Conservation (phyloP, 2,113 vertebrate genomes). For the Hippocampus guttulatus region DNA sequence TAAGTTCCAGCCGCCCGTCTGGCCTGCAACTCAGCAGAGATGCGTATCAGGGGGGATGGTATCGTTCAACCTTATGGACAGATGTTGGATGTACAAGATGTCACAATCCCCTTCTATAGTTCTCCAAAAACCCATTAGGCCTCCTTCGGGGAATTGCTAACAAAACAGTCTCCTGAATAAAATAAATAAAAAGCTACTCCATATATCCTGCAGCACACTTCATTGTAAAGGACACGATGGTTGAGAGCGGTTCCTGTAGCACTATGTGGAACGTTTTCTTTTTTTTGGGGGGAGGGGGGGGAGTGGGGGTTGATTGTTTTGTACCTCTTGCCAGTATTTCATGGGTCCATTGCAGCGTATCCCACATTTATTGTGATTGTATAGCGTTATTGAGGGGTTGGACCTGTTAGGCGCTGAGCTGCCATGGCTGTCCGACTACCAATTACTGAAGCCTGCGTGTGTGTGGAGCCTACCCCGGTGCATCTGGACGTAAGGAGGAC, state of each 20-base stretch:
- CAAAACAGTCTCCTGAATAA: constrained; percentile 33
- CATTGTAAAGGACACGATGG: constrained; percentile 23
- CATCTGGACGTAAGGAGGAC: constrained; percentile 40
- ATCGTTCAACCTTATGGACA: constrained; percentile 57
- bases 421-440: constrained; percentile 62
- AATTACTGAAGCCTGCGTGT: constrained; percentile 66
- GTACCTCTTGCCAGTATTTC: constrained; percentile 54
- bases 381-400: constrained; percentile 68
- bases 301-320: background rate
- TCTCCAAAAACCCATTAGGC: constrained; percentile 52
- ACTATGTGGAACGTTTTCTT: constrained; percentile 4
- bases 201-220: constrained; percentile 41
- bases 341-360: constrained; percentile 57
- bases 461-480: constrained; percentile 44
- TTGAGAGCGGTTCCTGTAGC: constrained; percentile 16
- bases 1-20: constrained; percentile 33
- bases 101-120: constrained; percentile 53
- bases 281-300: background rate
- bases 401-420: constrained; percentile 69
- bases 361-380: constrained; percentile 71
- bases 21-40: constrained; percentile 35
- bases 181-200: constrained; percentile 35
- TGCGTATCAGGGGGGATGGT: constrained; percentile 51
- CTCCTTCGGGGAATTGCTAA: constrained; percentile 48
- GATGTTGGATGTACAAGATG: constrained; percentile 62